Evolutionary conservation across 2,113 vertebrate genomes (phyloP).

Genomic region (Chrysemys picta): DNA sequence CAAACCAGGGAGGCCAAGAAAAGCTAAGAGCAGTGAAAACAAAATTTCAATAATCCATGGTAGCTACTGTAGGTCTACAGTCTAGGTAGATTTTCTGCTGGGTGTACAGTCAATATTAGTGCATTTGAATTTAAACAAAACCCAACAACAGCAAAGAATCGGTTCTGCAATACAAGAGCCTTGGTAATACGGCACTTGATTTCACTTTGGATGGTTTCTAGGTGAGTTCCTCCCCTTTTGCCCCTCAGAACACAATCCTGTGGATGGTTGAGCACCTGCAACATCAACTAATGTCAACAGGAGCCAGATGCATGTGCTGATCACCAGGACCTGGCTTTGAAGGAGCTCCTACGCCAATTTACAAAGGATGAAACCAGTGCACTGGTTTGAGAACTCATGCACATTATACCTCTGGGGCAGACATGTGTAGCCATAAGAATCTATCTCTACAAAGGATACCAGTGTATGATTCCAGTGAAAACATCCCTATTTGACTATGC

Average conservation of each 20-base stretch:
- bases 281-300: no score
- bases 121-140: background rate
- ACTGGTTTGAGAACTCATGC: background rate
- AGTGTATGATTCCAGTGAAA: background rate
- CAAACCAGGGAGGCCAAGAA: background rate
- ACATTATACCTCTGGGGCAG: background rate
- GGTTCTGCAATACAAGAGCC: background rate
- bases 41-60: background rate
- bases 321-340: background rate
- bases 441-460: rapidly evolving
- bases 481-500: rapidly evolving
- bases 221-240: background rate
- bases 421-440: background rate
- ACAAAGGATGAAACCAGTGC: background rate
- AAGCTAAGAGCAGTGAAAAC: background rate
- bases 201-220: background rate
- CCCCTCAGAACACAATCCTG: no score
- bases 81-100: background rate
- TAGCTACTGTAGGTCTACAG: rapidly evolving
- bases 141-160: background rate
- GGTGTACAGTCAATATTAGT: background rate
- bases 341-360: background rate
- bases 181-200: background rate
- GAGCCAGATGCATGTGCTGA: background rate
- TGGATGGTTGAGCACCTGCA: background rate